Base-by-base conservation (phyloP, 2,113 vertebrate genomes). In the Microtus richardsoni region DNA sequence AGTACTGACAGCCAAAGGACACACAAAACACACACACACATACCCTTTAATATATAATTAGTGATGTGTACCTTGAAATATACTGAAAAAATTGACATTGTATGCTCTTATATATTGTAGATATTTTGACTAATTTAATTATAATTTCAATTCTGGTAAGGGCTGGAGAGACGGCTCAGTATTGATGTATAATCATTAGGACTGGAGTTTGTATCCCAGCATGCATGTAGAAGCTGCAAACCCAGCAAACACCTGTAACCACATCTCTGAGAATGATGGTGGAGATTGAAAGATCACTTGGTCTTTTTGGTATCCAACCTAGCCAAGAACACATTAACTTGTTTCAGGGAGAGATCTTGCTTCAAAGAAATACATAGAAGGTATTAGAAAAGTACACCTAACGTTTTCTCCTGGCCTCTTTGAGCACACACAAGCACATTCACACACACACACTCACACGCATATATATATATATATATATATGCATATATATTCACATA, bases 111-210 rank as follows among this genome's bases (percentile, higher is more conserved):
- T 0, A 10, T 54, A 44, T 14, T 22, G 3, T 54, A 75, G 83
- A 73, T 83, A 58, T 54, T 92, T 91, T 95, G 64, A 60, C 79
- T 39, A 82, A 60, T 60, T 80, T 80, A 22, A 58, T 80, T 54
- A n/a, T n/a, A 58, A 5, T 80, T 80, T 79, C 47, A 52, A 36
- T 14, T 21, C 24, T 41, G n/a, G 13, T 83, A 60, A 13, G 2
- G 33, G 36, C 22, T 26, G 49, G 12, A 41, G 13, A 16, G 22
- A 62, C 17, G 33, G 24, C 12, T 28, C 54, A 62, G 22, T 41
- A 41, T 60, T 41, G 54, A 60, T 41, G 3, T 6, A 26, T n/a
- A 83, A 58, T n/a, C 21, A 58, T 7, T 5, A 21, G 22, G 33
- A 52, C 21, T n/a, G 11, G 52, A 39, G 11, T 60, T 80, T 58